Percentiles rank a stretch among this genome's conserved stretches.
Evolutionary conservation across 2,888 invertebrate species (phyloP).

Genomic region (Nebria brevicollis): DNA sequence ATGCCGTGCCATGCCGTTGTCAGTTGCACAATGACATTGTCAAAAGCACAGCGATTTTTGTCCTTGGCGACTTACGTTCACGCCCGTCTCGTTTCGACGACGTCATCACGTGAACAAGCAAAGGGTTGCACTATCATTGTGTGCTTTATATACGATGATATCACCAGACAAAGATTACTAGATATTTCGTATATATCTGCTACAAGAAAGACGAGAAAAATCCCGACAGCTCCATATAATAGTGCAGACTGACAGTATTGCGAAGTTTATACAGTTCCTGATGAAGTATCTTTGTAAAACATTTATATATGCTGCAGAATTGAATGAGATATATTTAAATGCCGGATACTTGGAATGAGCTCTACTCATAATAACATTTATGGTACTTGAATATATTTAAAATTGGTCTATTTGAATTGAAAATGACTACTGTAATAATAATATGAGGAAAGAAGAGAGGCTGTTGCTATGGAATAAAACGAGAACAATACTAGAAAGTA

Average conservation of each 20-base stretch:
- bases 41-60: slow-evolving; percentile 19
- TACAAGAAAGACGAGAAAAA: background rate
- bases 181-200: background rate
- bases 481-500: background rate
- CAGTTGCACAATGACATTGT: slow-evolving; percentile 20
- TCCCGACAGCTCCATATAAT: background rate
- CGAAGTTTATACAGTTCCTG: no score
- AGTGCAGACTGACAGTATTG: background rate
- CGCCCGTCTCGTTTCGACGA: slow-evolving; percentile 11
- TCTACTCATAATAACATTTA: no score
- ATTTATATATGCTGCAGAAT: no score
- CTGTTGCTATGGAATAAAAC: background rate
- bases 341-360: no score
- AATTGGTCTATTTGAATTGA: background rate
- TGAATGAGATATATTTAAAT: no score
- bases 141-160: background rate
- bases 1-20: background rate
- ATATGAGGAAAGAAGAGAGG: background rate
- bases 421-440: background rate
- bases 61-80: background rate
- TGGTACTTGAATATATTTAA: no score
- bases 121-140: slow-evolving; percentile 8
- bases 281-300: no score
- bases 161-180: background rate
- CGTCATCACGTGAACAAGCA: slow-evolving; percentile 10